Evolutionary conservation across 2,113 vertebrate genomes (phyloP).

Genomic region (Falcunculus frontatus): DNA sequence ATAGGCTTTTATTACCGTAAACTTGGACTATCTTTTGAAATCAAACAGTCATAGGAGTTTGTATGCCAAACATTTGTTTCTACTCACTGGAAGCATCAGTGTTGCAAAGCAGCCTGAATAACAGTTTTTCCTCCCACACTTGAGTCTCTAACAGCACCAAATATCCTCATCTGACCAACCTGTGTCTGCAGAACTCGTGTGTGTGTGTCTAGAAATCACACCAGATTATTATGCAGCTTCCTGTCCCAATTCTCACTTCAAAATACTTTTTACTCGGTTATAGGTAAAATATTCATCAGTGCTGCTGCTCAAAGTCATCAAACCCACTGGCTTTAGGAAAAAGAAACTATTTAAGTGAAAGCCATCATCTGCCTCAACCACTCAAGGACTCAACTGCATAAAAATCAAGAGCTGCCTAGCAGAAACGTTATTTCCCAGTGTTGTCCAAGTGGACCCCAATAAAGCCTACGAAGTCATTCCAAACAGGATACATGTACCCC

Average conservation of each 20-base stretch:
- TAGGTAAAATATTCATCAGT: background rate
- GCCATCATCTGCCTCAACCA: background rate
- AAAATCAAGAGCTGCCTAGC: background rate
- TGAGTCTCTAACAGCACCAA: background rate
- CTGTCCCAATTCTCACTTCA: background rate
- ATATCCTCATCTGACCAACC: background rate
- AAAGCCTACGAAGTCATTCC: background rate
- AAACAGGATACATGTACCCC: background rate
- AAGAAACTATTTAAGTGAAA: background rate
- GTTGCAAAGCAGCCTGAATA: background rate
- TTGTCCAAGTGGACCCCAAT: background rate
- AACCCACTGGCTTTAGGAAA: background rate
- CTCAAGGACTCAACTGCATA: background rate
- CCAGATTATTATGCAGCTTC: background rate
- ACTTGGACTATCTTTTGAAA: background rate
- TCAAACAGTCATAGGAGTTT: background rate
- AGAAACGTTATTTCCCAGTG: background rate
- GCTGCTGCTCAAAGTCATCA: background rate
- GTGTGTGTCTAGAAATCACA: background rate
- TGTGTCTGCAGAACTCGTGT: background rate
- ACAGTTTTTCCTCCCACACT: background rate
- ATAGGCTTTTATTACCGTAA: background rate
- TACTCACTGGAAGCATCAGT: background rate
- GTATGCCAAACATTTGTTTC: background rate
- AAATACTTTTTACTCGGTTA: background rate